Conservation (phyloP, 2,797 vertebrate genomes). For the Spinus pinus region DNA sequence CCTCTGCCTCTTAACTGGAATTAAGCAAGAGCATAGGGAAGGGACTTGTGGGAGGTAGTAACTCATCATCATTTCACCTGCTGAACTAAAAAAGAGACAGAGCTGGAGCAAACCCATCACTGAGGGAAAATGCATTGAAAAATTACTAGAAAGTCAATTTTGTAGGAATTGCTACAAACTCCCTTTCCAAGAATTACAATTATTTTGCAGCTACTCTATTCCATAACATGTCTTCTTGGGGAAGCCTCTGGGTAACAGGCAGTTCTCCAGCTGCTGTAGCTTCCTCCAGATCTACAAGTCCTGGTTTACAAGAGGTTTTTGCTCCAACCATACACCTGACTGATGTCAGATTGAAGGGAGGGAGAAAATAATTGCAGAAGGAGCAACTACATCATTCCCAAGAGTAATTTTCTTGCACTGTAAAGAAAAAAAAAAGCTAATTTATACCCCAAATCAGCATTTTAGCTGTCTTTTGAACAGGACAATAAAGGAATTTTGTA, state of each 20-base stretch:
- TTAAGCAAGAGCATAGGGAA: not conserved
- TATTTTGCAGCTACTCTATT: not conserved
- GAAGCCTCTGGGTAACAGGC: not conserved
- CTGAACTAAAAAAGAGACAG: not conserved
- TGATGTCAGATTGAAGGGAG: not conserved
- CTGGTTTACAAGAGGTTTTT: not conserved
- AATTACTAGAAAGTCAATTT: not conserved
- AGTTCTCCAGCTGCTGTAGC: not conserved
- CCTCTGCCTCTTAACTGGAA: not conserved
- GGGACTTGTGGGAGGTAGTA: not conserved
- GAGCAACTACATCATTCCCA: fast-evolving
- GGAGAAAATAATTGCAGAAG: not conserved
- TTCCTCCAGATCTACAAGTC: not conserved
- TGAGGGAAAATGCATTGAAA: not conserved
- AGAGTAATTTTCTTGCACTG: not conserved
- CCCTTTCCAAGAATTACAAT: not conserved
- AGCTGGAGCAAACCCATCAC: not conserved
- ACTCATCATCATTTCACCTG: not conserved
- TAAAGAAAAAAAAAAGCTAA: not conserved
- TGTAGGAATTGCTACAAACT: not conserved
- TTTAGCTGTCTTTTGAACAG: not conserved
- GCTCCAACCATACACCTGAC: not conserved
- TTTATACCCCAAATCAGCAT: fast-evolving
- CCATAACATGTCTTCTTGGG: not conserved
- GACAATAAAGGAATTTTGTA: fast-evolving